phyloP scores from a whole-genome alignment of 2,888 invertebrate species.

The Meganola albula region DNA sequence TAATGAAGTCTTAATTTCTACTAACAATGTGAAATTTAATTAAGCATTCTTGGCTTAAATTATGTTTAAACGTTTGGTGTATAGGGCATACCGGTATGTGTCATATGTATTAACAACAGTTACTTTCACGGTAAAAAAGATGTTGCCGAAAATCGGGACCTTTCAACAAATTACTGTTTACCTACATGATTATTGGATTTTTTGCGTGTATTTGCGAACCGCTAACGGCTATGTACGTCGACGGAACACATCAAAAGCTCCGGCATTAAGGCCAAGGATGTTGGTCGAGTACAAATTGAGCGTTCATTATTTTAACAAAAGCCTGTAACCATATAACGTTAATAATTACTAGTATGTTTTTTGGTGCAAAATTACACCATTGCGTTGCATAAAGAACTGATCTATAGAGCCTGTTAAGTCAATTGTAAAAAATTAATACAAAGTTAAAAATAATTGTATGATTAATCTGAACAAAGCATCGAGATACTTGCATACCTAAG shows the following conservation, averaged over 20 bases:
- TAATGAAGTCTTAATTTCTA: no score
- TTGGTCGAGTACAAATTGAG: constrained; percentile 53
- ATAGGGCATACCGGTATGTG: no score
- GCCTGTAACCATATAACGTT: constrained; percentile 52
- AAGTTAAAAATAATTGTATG: no score
- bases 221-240: constrained; percentile 48
- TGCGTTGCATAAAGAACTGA: no score
- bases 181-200: constrained; percentile 49
- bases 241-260: constrained; percentile 55
- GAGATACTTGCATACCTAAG: no score
- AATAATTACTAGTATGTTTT: constrained; percentile 50
- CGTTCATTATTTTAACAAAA: constrained; percentile 65
- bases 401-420: no score
- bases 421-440: no score
- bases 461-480: no score
- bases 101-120: constrained; percentile 31
- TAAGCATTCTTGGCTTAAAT: no score
- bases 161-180: constrained; percentile 42
- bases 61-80: no score
- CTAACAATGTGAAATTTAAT: no score
- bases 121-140: constrained; percentile 30
- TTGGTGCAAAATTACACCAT: constrained; percentile 38
- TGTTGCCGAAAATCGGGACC: constrained; percentile 28
- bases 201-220: constrained; percentile 54
- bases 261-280: constrained; percentile 66